Percentiles rank a stretch among this genome's conserved stretches.
These are phyloP conservation scores for Nymphalis urticae DNA, from an alignment of 2,888 invertebrate genomes.

Conservation along the genomic window DNA sequence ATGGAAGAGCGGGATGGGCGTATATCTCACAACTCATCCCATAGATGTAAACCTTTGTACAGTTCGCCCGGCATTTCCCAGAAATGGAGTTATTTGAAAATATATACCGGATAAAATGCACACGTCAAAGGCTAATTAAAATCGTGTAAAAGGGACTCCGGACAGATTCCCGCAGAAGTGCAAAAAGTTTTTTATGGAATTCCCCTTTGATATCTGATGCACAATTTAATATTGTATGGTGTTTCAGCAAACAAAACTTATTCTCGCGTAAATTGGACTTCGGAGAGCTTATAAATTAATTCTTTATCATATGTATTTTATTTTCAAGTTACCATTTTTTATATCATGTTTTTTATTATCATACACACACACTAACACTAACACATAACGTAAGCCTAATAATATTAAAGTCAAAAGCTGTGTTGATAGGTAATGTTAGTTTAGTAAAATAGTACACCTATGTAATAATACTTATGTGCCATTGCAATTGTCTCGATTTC, in stretches of 20 bases:
- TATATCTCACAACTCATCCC: constrained; percentile 6
- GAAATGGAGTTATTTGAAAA: constrained; percentile 20
- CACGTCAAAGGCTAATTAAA: constrained; percentile 27
- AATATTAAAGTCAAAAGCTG: no score
- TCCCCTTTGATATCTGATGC: constrained; percentile 26
- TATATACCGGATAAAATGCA: constrained; percentile 16
- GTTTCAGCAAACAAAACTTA: constrained; percentile 22
- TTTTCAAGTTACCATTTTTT: neutral
- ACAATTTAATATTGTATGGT: constrained; percentile 26
- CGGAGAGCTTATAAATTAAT: neutral
- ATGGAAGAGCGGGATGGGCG: neutral
- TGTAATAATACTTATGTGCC: no score
- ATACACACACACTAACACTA: no score
- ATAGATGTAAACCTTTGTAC: constrained; percentile 1
- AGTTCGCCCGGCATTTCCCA: constrained; percentile 17
- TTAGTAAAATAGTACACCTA: no score
- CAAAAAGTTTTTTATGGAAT: constrained; percentile 29
- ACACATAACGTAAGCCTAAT: no score
- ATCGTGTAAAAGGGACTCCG: constrained; percentile 29
- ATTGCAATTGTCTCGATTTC: no score
- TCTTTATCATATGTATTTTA: neutral
- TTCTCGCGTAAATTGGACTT: constrained; percentile 19
- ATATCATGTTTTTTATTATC: no score
- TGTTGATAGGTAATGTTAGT: no score
- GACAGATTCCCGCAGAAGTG: constrained; percentile 15